These are phyloP conservation scores for Antheraea pernyi DNA, from an alignment of 1,140 invertebrate species.

Conservation along the genomic window DNA sequence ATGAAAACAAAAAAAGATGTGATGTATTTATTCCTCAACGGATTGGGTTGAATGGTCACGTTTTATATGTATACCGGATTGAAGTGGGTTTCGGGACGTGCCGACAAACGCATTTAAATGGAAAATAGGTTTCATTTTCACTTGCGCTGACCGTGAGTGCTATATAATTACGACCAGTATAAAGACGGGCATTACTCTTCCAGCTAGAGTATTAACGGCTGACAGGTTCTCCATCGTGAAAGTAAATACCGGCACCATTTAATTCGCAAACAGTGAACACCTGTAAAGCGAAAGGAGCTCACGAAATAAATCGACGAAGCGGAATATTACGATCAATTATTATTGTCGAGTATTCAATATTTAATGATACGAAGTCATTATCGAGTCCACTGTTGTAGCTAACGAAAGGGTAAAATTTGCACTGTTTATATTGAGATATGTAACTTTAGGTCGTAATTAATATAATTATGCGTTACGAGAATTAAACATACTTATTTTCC, in stretches of 20 bases:
- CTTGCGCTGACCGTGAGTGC: not conserved
- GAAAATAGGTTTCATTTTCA: slow-evolving; percentile 23
- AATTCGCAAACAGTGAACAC: not conserved
- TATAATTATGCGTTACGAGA: not conserved
- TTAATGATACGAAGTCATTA: slow-evolving; percentile 33
- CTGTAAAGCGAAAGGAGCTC: slow-evolving; percentile 13
- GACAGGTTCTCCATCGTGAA: not conserved
- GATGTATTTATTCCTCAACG: slow-evolving; percentile 61
- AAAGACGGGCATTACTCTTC: not conserved
- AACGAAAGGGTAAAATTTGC: not conserved
- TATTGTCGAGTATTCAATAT: slow-evolving; percentile 42
- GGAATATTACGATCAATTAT: slow-evolving; percentile 48
- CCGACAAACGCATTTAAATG: slow-evolving; percentile 54
- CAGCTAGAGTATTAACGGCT: not conserved
- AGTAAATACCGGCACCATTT: not conserved
- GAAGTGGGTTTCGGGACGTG: slow-evolving; percentile 53
- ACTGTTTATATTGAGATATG: not conserved
- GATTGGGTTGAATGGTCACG: slow-evolving; percentile 62
- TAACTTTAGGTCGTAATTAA: not conserved
- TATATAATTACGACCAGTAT: not conserved
- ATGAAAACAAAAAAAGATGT: slow-evolving; percentile 32
- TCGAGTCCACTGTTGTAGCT: slow-evolving; percentile 23
- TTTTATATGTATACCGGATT: slow-evolving; percentile 62
- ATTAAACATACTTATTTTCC: too few relatives aligned
- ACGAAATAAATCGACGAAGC: slow-evolving; percentile 28